Percentiles rank a stretch among this genome's conserved stretches.
Conservation (phyloP, 2,888 invertebrate genomes). For the Pteria penguin region DNA sequence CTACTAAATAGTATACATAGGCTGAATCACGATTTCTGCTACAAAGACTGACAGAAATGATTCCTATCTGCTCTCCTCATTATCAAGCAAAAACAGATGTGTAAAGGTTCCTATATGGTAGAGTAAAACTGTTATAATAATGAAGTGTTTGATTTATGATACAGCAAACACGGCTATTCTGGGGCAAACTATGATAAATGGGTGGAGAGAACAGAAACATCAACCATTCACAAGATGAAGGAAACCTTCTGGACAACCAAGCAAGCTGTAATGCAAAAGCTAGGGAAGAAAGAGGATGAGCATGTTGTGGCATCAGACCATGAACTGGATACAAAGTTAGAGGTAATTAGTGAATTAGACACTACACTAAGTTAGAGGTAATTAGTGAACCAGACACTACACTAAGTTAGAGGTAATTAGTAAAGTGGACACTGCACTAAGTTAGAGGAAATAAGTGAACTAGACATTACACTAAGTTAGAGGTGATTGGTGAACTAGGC, state of each 20-base stretch:
- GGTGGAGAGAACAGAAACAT: constrained; percentile 81
- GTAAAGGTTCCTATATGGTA: no score
- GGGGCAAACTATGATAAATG: constrained; percentile 81
- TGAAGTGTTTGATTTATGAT: no score
- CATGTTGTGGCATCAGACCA: constrained; percentile 97
- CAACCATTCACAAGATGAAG: constrained; percentile 79
- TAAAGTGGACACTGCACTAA: no score
- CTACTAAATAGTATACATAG: no score
- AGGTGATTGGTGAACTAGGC: no score
- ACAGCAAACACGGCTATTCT: constrained; percentile 64
- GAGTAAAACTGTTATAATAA: no score
- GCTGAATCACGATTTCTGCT: no score
- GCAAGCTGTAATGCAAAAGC: constrained; percentile 93
- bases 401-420: constrained; percentile 89
- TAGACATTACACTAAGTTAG: no score
- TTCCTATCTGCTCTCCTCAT: no score
- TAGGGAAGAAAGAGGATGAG: constrained; percentile 98
- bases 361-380: constrained; percentile 94
- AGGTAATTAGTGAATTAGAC: constrained; percentile 82
- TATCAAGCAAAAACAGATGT: no score
- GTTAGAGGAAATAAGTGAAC: constrained; percentile 85
- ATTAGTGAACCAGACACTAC: no score
- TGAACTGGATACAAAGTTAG: constrained; percentile 96
- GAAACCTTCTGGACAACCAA: constrained; percentile 99
- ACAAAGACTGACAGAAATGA: no score